Percentiles rank a stretch among this genome's conserved stretches.
Conservation (phyloP, 2,888 invertebrate genomes). For the Sicus ferrugineus region DNA sequence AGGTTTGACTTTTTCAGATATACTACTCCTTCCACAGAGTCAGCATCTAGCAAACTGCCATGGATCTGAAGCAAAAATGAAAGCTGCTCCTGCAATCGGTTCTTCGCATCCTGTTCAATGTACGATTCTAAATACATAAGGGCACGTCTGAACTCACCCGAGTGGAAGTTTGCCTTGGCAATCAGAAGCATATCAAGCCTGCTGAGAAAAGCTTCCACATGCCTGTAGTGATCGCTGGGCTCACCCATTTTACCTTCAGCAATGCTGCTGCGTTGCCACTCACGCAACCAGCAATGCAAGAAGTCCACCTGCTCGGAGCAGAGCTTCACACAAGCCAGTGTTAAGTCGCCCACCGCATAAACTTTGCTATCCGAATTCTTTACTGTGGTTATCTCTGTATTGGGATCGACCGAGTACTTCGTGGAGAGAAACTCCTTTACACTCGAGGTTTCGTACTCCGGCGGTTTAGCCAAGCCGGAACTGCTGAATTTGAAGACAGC, state of each 20-base stretch:
- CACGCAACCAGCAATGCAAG: conserved; percentile 76
- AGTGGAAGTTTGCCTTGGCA: conserved; percentile 77
- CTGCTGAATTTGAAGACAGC: conserved; percentile 65
- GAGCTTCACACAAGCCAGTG: conserved; percentile 70
- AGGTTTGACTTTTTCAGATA: conserved; percentile 80
- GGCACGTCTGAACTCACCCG: conserved; percentile 78
- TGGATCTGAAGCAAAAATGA: conserved; percentile 81
- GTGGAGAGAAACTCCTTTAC: conserved; percentile 52
- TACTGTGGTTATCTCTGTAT: background rate
- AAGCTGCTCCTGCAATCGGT: conserved; percentile 69
- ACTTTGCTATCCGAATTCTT: background rate
- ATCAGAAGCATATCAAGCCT: conserved; percentile 72
- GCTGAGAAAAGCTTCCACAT: conserved; percentile 62
- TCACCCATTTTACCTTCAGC: conserved; percentile 59
- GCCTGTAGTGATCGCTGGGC: conserved; percentile 47
- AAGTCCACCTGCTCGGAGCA: conserved; percentile 80
- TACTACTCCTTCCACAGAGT: conserved; percentile 84
- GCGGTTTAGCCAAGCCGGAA: conserved; percentile 34
- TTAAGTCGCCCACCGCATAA: conserved; percentile 37
- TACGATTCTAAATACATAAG: conserved; percentile 79
- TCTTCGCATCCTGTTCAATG: conserved; percentile 68
- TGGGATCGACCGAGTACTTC: conserved; percentile 47
- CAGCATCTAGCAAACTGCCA: conserved; percentile 86
- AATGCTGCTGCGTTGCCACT: conserved; percentile 63
- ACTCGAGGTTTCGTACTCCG: conserved; percentile 41